Conservation (phyloP, 2,797 vertebrate species). For the Linurgus olivaceus region DNA sequence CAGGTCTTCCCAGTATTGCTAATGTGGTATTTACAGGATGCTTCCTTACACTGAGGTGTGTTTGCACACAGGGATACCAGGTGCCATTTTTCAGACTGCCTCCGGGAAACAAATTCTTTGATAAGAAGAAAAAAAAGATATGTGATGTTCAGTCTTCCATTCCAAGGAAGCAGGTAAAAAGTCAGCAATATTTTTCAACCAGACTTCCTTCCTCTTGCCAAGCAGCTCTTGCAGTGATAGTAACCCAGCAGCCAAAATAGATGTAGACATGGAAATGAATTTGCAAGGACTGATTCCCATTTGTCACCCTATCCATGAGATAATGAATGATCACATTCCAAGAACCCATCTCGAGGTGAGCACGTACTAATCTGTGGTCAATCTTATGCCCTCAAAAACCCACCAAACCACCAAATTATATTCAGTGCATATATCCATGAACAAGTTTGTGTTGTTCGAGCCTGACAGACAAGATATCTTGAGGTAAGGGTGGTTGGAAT, state of each 20-base stretch:
- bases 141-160: background rate
- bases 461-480: constrained; percentile 21
- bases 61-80: background rate
- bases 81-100: background rate
- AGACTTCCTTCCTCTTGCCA: background rate
- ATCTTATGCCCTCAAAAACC: background rate
- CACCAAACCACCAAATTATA: background rate
- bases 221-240: background rate
- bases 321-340: constrained; percentile 53
- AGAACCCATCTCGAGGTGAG: constrained; percentile 31
- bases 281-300: background rate
- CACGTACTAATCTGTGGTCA: background rate
- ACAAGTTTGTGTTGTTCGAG: constrained; percentile 11
- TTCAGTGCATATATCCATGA: background rate
- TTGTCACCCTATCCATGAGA: background rate
- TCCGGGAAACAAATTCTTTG: background rate
- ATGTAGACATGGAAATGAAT: background rate
- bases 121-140: background rate
- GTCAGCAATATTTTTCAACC: background rate
- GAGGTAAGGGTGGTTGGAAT: constrained; percentile 11
- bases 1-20: background rate
- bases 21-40: background rate
- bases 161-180: background rate
- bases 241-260: background rate
- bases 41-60: background rate